A percentile compares a stretch with the other conserved stretches of the same genome.
These are phyloP conservation scores for Drosophila takahashii DNA, from an alignment of 1,140 invertebrate genomes.

Conservation along the genomic window DNA sequence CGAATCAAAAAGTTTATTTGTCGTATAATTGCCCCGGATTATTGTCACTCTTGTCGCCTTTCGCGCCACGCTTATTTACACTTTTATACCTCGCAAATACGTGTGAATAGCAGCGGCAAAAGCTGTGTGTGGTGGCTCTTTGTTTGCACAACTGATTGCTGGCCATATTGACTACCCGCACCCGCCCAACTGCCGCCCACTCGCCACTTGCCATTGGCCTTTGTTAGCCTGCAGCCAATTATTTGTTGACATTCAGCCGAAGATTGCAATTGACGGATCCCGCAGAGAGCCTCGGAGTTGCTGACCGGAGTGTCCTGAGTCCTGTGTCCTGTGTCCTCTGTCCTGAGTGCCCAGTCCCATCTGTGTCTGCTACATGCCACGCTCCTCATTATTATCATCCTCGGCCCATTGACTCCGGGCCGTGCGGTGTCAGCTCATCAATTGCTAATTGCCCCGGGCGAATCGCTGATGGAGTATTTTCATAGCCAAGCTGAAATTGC, in stretches of 20 bases:
- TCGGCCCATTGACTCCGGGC: constrained; percentile 19
- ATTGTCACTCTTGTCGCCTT: constrained; percentile 45
- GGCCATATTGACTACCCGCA: constrained; percentile 30
- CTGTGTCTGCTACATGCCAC: constrained; percentile 16
- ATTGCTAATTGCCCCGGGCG: constrained; percentile 40
- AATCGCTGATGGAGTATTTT: constrained; percentile 10
- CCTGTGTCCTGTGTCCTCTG: constrained; percentile 1
- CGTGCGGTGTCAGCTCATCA: constrained; percentile 47
- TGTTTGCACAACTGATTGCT: constrained; percentile 77
- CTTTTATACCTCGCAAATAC: constrained; percentile 55
- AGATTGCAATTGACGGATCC: constrained; percentile 55
- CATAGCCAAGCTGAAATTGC: constrained; percentile 16
- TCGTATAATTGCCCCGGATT: constrained; percentile 58
- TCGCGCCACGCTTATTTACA: constrained; percentile 51
- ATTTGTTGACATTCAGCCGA: constrained; percentile 59
- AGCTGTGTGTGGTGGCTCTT: constrained; percentile 34
- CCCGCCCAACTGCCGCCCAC: background rate
- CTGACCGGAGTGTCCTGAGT: constrained; percentile 10
- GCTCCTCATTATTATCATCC: constrained; percentile 22
- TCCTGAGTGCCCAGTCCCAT: constrained; percentile 8
- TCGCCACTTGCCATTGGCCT: constrained; percentile 20
- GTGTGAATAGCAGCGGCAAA: constrained; percentile 43
- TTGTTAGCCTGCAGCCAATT: constrained; percentile 75
- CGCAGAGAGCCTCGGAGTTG: constrained; percentile 13
- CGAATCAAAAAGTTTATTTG: constrained; percentile 65